phyloP scores from a whole-genome alignment of 2,797 vertebrate species.

The Sebastes alutus region DNA sequence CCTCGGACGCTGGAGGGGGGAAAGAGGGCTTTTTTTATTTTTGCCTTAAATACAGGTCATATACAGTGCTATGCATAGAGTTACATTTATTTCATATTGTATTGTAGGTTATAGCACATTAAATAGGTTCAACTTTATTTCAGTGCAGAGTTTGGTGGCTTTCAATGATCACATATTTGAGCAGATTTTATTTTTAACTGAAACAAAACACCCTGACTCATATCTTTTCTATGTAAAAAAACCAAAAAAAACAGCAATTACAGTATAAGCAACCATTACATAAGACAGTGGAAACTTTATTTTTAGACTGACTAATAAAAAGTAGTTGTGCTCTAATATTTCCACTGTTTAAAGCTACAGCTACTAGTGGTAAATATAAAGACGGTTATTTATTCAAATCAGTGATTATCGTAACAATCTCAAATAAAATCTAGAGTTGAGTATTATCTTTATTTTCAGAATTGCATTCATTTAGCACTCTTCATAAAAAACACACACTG shows the following conservation, averaged over 20 bases:
- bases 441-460: background rate
- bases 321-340: background rate
- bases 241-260: background rate
- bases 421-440: background rate
- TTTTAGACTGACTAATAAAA: background rate
- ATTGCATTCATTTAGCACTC: background rate
- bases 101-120: background rate
- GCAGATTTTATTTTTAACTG: background rate
- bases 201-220: background rate
- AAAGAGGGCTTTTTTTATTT: conserved; percentile 43
- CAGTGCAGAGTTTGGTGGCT: background rate
- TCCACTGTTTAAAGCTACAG: background rate
- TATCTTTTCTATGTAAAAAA: background rate
- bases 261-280: background rate
- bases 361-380: background rate
- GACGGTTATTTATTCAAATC: background rate
- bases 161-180: background rate
- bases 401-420: background rate
- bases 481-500: background rate
- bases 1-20: conserved; percentile 87
- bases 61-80: background rate
- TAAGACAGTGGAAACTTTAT: background rate
- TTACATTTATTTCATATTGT: background rate
- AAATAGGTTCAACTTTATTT: background rate
- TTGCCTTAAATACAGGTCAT: background rate